A percentile compares a stretch with the other conserved stretches of the same genome.
Evolutionary conservation across 2,113 vertebrate species (phyloP).

Genomic region (Zosterops pallidus): DNA sequence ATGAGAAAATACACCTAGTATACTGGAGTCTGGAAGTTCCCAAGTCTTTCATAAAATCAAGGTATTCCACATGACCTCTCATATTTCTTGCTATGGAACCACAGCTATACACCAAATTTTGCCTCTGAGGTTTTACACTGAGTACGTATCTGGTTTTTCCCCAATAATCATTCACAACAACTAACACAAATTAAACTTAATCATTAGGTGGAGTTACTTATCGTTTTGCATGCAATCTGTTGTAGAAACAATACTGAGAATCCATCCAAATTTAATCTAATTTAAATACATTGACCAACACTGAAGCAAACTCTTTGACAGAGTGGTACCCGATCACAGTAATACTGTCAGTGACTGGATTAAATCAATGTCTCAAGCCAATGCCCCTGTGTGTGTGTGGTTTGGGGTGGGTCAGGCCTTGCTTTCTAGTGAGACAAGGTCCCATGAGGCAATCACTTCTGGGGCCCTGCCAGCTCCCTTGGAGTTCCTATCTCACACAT

Average conservation of each 20-base stretch:
- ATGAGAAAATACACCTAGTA: neutral
- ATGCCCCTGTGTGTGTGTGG: no score
- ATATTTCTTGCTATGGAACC: neutral
- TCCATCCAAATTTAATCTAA: neutral
- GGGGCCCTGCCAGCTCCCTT: neutral
- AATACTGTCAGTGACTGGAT: neutral
- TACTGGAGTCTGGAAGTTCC: neutral
- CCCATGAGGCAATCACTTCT: neutral
- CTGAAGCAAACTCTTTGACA: neutral
- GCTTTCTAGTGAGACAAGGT: neutral
- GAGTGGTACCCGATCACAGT: neutral
- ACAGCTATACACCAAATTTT: neutral
- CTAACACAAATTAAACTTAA: neutral
- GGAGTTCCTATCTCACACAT: accelerated
- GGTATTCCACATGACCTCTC: neutral
- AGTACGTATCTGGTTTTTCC: neutral
- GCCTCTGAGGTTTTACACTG: neutral
- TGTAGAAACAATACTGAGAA: neutral
- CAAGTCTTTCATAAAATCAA: neutral
- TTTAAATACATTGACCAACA: neutral
- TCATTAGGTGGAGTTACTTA: neutral
- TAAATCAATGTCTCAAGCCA: accelerated
- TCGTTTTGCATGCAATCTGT: neutral
- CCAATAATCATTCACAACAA: neutral
- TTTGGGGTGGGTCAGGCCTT: neutral